Evolutionary conservation across 2,113 vertebrate species (phyloP).

Genomic region (Rhea americana): DNA sequence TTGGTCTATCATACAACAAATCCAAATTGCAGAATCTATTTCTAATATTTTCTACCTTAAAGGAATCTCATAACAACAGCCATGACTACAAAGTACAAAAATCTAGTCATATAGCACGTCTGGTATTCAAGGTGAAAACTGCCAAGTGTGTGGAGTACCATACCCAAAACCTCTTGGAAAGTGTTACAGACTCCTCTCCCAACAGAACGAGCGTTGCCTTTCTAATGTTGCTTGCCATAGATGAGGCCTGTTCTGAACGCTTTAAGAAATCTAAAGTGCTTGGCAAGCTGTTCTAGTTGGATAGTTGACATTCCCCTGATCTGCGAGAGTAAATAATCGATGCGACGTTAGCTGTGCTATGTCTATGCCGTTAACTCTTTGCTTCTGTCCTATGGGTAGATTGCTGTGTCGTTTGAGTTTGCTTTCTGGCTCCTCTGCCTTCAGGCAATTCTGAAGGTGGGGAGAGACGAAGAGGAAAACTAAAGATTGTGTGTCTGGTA

Average conservation of each 20-base stretch:
- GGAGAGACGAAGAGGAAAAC: neutral
- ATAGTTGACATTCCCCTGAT: neutral
- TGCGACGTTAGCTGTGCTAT: neutral
- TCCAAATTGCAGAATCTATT: neutral
- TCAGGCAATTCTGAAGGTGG: neutral
- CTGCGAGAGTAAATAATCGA: neutral
- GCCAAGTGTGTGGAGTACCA: neutral
- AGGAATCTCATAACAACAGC: neutral
- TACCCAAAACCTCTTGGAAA: neutral
- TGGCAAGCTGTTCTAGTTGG: slow-evolving; percentile 6
- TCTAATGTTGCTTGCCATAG: neutral
- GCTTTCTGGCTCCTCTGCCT: neutral
- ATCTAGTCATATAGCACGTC: neutral
- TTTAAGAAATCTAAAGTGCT: neutral
- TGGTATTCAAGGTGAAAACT: neutral
- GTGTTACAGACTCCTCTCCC: neutral
- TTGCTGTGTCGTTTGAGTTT: neutral
- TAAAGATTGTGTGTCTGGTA: neutral
- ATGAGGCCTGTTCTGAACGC: neutral
- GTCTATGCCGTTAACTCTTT: neutral
- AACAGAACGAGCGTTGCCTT: neutral
- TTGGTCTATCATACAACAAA: neutral
- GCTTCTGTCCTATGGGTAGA: neutral
- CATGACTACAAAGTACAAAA: neutral
- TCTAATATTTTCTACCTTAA: neutral